Conservation (phyloP, 2,888 invertebrate species). For the Amphipoea oculea region DNA sequence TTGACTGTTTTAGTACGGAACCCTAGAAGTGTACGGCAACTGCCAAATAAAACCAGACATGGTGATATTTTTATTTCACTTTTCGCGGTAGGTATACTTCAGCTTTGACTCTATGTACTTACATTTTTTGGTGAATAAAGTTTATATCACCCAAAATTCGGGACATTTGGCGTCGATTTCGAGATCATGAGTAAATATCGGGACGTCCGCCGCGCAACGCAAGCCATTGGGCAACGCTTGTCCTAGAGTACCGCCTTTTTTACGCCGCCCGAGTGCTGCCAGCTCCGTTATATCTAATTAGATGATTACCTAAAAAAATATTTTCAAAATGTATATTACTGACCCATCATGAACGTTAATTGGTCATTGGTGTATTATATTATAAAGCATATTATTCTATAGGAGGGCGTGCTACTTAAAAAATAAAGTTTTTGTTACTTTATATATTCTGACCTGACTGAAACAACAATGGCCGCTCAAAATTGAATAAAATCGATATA, state of each 20-base stretch:
- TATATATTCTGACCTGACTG: too few relatives aligned
- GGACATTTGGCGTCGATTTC: not conserved
- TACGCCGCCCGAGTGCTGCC: too few relatives aligned
- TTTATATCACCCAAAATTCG: not conserved
- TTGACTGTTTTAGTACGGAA: not conserved
- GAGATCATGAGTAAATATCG: not conserved
- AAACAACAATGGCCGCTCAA: too few relatives aligned
- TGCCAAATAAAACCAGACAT: not conserved
- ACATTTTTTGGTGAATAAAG: not conserved
- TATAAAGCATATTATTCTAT: too few relatives aligned
- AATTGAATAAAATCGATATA: too few relatives aligned
- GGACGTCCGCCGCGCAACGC: not conserved
- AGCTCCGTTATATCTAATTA: not conserved
- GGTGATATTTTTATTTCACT: not conserved
- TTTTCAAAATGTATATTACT: not conserved
- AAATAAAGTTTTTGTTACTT: too few relatives aligned
- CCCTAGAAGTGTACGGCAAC: not conserved
- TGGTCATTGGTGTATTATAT: too few relatives aligned
- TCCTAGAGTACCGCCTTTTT: not conserved
- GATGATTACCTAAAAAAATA: not conserved
- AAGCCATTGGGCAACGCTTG: not conserved
- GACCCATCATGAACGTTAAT: too few relatives aligned
- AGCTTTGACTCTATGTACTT: not conserved
- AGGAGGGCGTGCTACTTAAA: too few relatives aligned
- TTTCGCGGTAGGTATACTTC: not conserved